phyloP scores from a whole-genome alignment of 2,113 vertebrate genomes.

The Theristicus caerulescens region DNA sequence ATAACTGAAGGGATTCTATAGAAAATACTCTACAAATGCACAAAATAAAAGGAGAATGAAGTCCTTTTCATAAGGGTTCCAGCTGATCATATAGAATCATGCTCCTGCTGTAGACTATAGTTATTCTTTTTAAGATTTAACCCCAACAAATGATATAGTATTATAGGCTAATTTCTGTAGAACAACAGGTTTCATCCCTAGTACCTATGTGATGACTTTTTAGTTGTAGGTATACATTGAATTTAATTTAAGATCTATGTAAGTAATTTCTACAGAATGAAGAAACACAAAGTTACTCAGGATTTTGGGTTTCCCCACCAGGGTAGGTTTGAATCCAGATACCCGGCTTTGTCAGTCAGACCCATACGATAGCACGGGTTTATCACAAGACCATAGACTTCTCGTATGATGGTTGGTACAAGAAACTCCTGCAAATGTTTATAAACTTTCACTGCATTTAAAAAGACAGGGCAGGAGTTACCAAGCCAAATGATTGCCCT shows the following conservation, averaged over 20 bases:
- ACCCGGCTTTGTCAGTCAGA: neutral
- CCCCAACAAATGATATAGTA: neutral
- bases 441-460: neutral
- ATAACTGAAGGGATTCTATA: constrained; percentile 24
- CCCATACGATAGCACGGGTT: neutral
- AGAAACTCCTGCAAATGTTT: neutral
- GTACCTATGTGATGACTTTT: neutral
- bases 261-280: neutral
- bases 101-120: neutral
- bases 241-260: neutral
- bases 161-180: neutral
- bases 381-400: neutral
- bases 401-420: neutral
- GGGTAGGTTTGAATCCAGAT: neutral
- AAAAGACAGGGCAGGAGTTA: neutral
- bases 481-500: neutral
- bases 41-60: neutral
- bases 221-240: neutral
- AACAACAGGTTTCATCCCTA: neutral
- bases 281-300: neutral
- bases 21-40: constrained; percentile 12
- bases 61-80: constrained; percentile 11
- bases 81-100: neutral
- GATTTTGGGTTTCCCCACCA: neutral
- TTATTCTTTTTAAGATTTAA: neutral